These are phyloP conservation scores for Zosterops japonicus DNA, from an alignment of 2,113 vertebrate genomes.

Conservation along the genomic window DNA sequence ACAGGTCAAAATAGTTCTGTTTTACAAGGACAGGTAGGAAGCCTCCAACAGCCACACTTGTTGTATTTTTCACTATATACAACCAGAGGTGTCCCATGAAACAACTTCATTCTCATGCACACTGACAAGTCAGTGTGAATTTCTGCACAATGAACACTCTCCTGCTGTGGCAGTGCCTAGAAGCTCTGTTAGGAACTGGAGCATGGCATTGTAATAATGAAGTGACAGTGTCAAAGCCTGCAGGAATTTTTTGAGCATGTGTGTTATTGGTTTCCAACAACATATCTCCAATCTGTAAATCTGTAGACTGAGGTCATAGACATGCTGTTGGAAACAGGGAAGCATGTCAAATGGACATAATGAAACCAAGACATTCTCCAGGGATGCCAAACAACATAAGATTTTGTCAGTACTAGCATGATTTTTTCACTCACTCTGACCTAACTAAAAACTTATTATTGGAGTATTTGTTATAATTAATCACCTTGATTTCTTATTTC, in stretches of 20 bases:
- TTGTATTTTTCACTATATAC: not conserved
- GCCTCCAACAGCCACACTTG: not conserved
- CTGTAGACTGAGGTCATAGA: not conserved
- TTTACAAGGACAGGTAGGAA: not conserved
- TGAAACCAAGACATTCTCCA: not conserved
- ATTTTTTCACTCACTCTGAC: not conserved
- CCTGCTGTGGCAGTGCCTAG: not conserved
- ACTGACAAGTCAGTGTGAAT: not conserved
- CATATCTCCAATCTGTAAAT: not conserved
- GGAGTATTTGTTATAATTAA: not conserved
- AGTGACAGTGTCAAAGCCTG: not conserved
- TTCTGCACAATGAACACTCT: not conserved
- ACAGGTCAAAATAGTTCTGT: not conserved
- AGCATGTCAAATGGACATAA: not conserved
- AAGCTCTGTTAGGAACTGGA: not conserved
- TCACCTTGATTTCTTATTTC: slow-evolving; percentile 31
- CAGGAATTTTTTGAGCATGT: not conserved
- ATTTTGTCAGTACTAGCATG: not conserved
- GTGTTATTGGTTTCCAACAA: not conserved
- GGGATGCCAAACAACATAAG: not conserved
- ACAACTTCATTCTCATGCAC: not conserved
- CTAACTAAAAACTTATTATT: not conserved
- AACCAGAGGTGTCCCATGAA: not conserved
- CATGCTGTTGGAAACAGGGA: not conserved
- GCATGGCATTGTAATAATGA: not conserved